A percentile compares a stretch with the other conserved stretches of the same genome.
These are phyloP conservation scores for Philereme transversata DNA, from an alignment of 2,888 invertebrate genomes.

Conservation along the genomic window DNA sequence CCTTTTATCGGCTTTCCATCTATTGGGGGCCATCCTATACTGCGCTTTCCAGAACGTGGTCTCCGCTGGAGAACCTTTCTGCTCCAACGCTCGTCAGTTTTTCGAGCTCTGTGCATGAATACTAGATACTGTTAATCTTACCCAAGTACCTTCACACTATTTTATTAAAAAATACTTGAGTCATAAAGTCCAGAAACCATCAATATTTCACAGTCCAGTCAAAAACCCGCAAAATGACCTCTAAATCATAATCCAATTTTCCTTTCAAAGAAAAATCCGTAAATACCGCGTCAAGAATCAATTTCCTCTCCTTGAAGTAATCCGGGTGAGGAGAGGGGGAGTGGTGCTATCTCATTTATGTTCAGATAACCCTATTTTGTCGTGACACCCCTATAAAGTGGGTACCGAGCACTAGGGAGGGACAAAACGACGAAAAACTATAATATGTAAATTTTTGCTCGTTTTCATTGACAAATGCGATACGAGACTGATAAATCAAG, in stretches of 20 bases:
- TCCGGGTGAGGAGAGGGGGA: slow-evolving; percentile 20
- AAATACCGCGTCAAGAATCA: slow-evolving; percentile 56
- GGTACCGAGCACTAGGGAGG: slow-evolving; percentile 42
- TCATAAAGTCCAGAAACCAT: slow-evolving; percentile 9
- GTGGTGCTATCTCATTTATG: slow-evolving; percentile 36
- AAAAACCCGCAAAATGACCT: slow-evolving; percentile 18
- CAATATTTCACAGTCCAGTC: slow-evolving; percentile 14
- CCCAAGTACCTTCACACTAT: no score
- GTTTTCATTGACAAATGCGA: slow-evolving; percentile 40
- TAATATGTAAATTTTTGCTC: slow-evolving; percentile 55
- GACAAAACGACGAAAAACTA: slow-evolving; percentile 59
- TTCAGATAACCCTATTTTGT: slow-evolving; percentile 57
- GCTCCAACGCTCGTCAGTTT: no score
- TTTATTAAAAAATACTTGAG: no score
- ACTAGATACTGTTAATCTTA: no score
- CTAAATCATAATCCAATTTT: slow-evolving; percentile 36
- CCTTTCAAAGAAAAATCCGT: slow-evolving; percentile 33
- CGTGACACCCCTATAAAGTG: slow-evolving; percentile 51
- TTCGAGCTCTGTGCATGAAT: no score
- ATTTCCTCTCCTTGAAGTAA: slow-evolving; percentile 47
- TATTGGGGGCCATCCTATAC: no score
- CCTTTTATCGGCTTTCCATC: no score
- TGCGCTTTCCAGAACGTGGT: no score
- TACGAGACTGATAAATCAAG: slow-evolving; percentile 18
- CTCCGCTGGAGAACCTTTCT: no score